Conservation (phyloP, 1,140 invertebrate genomes). For the Euura saliciscinereae region DNA sequence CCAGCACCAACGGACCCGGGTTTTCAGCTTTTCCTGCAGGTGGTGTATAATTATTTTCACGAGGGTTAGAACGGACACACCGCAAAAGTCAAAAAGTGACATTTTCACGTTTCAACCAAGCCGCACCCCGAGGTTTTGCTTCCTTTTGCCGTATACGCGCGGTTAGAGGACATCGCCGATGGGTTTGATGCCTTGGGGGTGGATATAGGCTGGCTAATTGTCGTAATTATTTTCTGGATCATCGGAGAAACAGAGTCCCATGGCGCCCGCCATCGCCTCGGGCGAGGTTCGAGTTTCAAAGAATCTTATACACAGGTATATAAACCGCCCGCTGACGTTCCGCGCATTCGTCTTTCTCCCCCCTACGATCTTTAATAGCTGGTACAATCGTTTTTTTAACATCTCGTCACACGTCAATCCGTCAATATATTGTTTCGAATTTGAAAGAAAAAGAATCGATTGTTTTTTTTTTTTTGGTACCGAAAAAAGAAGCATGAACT, state of each 20-base stretch:
- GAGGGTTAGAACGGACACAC: constrained; percentile 2
- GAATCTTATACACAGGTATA: constrained; percentile 4
- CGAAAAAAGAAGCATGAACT: no score
- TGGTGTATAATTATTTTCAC: background rate
- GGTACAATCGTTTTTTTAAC: no score
- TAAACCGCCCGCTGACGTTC: background rate
- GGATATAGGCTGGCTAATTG: constrained; percentile 4
- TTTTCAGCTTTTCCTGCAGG: no score
- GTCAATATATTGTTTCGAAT: no score
- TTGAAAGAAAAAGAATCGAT: no score
- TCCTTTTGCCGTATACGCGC: no score
- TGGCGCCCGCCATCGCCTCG: background rate
- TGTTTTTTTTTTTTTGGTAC: no score
- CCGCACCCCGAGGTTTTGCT: no score
- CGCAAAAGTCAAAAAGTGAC: constrained; percentile 3
- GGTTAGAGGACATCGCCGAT: background rate
- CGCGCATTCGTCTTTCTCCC: background rate
- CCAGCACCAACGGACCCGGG: background rate
- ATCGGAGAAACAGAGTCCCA: background rate
- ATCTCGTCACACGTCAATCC: no score
- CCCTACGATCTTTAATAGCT: no score
- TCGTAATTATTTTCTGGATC: constrained; percentile 7
- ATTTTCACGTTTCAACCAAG: no score
- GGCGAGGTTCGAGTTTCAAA: constrained; percentile 1
- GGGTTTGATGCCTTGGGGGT: background rate